phyloP scores from a whole-genome alignment of 2,113 vertebrate species.

The Haplochromis burtoni region DNA sequence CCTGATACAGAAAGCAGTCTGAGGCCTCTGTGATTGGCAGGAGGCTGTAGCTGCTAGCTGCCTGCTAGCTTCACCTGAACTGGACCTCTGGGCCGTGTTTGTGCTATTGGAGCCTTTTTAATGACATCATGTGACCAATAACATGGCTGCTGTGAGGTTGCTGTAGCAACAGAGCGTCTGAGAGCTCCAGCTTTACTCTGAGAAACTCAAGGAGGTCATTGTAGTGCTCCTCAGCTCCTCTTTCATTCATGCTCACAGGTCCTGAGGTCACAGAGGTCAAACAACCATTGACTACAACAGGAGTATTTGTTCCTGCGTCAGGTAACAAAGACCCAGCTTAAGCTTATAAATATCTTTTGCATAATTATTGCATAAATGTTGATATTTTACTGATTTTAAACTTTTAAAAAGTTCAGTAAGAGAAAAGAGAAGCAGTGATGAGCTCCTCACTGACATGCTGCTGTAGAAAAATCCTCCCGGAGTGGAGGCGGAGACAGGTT shows the following conservation, averaged over 20 bases:
- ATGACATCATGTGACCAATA: neutral
- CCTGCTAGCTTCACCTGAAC: neutral
- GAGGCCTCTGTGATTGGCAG: neutral
- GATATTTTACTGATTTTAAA: neutral
- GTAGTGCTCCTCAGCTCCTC: neutral
- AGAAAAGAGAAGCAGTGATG: neutral
- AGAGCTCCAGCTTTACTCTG: neutral
- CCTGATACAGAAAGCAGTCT: neutral
- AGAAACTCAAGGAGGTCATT: accelerated
- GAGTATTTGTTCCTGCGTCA: neutral
- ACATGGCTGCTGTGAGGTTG: neutral
- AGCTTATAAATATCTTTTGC: neutral
- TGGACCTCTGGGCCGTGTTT: neutral
- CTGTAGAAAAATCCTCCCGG: neutral
- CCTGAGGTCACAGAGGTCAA: neutral
- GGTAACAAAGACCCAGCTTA: neutral
- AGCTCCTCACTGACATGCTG: neutral
- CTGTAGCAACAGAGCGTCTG: neutral
- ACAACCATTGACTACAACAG: neutral
- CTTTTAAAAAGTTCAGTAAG: neutral
- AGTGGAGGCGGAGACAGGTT: accelerated
- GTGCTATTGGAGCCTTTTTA: neutral
- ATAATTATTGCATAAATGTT: accelerated
- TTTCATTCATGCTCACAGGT: neutral
- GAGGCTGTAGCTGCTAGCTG: neutral